Conservation (phyloP, 2,113 vertebrate genomes). For the Toxostoma redivivum region DNA sequence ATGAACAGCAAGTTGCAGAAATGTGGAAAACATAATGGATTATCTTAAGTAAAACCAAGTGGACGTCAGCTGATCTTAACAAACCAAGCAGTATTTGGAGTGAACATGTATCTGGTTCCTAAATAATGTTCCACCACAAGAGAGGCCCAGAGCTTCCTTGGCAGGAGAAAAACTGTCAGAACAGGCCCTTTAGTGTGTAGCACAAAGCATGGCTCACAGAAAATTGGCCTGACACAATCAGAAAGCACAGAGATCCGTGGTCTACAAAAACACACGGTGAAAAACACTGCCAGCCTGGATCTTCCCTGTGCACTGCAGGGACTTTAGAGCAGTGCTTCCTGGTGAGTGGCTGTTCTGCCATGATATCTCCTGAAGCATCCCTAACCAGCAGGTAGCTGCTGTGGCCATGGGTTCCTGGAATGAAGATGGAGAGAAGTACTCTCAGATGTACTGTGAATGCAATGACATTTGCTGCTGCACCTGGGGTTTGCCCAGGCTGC, state of each 20-base stretch:
- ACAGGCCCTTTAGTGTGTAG: not conserved
- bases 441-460: not conserved
- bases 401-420: not conserved
- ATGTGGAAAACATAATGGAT: not conserved
- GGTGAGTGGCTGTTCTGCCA: not conserved
- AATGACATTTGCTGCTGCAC: not conserved
- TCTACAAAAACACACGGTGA: not conserved
- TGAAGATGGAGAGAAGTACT: not conserved
- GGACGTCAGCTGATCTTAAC: not conserved
- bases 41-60: not conserved
- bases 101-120: not conserved
- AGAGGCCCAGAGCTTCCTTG: not conserved
- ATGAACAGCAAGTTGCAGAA: not conserved
- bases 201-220: not conserved
- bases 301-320: accelerated
- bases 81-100: not conserved
- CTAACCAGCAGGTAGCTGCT: not conserved
- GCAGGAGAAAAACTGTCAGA: not conserved
- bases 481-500: not conserved
- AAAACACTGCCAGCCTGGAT: not conserved
- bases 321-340: not conserved
- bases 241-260: not conserved
- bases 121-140: not conserved
- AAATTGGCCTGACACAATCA: not conserved
- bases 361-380: not conserved